phyloP scores from a whole-genome alignment of 2,113 vertebrate genomes.

The Pluvianellus socialis region DNA sequence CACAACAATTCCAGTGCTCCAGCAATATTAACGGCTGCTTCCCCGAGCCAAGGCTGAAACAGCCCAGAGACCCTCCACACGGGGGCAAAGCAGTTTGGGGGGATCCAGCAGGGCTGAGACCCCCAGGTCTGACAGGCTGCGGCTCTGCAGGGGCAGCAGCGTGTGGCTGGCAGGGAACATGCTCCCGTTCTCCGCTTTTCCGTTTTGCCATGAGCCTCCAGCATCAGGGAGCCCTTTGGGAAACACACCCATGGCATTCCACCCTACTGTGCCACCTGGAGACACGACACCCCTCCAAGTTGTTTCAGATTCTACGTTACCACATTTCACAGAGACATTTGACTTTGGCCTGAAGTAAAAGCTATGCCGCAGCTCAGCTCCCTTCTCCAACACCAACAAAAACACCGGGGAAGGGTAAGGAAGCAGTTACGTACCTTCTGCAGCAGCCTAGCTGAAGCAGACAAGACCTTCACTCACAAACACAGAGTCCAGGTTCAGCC shows the following conservation, averaged over 20 bases:
- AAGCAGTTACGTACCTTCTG: not conserved
- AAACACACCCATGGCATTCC: fast-evolving
- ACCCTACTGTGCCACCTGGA: not conserved
- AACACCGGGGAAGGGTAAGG: not conserved
- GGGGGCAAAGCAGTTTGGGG: not conserved
- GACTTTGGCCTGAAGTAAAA: not conserved
- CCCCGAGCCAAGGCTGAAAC: not conserved
- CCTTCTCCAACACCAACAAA: not conserved
- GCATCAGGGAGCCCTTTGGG: not conserved
- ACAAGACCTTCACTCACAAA: not conserved
- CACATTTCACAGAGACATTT: not conserved
- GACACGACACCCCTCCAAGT: not conserved
- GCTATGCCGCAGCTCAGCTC: not conserved
- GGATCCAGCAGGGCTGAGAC: not conserved
- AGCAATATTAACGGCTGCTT: not conserved
- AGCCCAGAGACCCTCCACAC: not conserved
- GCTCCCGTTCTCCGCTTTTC: fast-evolving
- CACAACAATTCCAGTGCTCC: not conserved
- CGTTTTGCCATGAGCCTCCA: not conserved
- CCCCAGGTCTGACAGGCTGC: not conserved
- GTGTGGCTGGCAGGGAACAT: fast-evolving
- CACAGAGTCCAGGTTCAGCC: fast-evolving
- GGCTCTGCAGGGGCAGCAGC: not conserved
- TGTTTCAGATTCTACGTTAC: not conserved
- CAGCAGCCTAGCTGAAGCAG: not conserved